Evolutionary conservation across 2,888 invertebrate species (phyloP).

Genomic region (Agrenia bidenticulata): DNA sequence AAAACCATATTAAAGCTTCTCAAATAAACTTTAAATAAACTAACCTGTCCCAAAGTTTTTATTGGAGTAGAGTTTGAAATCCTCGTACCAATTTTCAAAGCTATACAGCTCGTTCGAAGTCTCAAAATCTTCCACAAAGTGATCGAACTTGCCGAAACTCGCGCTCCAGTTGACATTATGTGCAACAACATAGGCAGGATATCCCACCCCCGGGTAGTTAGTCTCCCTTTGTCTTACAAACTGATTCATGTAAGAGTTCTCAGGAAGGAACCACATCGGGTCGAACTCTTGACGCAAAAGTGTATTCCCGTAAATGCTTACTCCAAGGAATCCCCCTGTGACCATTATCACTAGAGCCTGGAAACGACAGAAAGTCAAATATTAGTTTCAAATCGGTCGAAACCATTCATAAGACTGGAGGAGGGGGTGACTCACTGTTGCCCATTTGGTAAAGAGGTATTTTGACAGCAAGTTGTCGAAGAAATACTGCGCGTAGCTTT

Average conservation of each 20-base stretch:
- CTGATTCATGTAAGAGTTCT: slow-evolving; percentile 66
- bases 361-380: slow-evolving; percentile 49
- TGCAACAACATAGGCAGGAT: slow-evolving; percentile 66
- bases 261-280: slow-evolving; percentile 74
- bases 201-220: slow-evolving; percentile 68
- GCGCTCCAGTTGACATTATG: slow-evolving; percentile 67
- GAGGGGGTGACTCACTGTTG: slow-evolving; percentile 60
- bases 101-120: slow-evolving; percentile 62
- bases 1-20: neutral
- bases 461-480: slow-evolving; percentile 66
- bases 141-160: slow-evolving; percentile 64
- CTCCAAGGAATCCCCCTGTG: slow-evolving; percentile 63
- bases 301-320: slow-evolving; percentile 65
- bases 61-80: slow-evolving; percentile 66
- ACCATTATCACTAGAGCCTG: slow-evolving; percentile 63
- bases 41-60: slow-evolving; percentile 63
- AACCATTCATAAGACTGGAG: no score
- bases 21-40: slow-evolving; percentile 11
- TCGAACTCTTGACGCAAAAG: slow-evolving; percentile 76
- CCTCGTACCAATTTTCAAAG: slow-evolving; percentile 66
- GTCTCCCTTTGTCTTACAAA: slow-evolving; percentile 62
- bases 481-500: slow-evolving; percentile 62
- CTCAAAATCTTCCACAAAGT: slow-evolving; percentile 61
- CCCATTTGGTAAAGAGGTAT: slow-evolving; percentile 66
- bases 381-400: neutral